Percentiles rank a stretch among this genome's conserved stretches.
Conservation (phyloP, 1,140 invertebrate genomes). For the Drosophila parabipectinata region DNA sequence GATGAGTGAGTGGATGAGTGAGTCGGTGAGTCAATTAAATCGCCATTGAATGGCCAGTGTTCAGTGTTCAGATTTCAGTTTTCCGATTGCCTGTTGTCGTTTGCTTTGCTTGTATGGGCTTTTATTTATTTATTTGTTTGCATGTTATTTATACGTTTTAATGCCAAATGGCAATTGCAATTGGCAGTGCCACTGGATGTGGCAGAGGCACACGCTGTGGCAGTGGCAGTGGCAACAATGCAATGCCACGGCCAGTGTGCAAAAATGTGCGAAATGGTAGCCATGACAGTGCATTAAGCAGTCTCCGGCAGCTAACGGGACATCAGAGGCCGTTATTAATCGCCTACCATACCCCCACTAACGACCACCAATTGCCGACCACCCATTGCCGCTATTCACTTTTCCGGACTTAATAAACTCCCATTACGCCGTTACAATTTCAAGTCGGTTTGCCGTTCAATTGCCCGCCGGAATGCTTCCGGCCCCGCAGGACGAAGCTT, state of each 20-base stretch:
- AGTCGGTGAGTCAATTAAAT: constrained; percentile 63
- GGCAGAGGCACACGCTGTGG: neutral
- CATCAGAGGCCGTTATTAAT: constrained; percentile 40
- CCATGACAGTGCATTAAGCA: constrained; percentile 72
- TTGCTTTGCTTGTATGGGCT: constrained; percentile 40
- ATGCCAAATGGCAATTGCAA: constrained; percentile 66
- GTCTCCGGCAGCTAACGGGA: constrained; percentile 34
- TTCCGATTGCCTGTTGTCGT: constrained; percentile 53
- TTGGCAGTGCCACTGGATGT: constrained; percentile 10
- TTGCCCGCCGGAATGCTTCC: constrained; percentile 40
- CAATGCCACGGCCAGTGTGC: constrained; percentile 19
- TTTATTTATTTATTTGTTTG: constrained; percentile 52
- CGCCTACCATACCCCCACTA: constrained; percentile 5
- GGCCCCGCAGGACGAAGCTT: constrained; percentile 4
- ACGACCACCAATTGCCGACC: neutral
- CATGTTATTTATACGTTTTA: constrained; percentile 72
- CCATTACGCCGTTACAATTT: constrained; percentile 52
- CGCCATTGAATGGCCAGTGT: constrained; percentile 43
- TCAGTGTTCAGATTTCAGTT: constrained; percentile 20
- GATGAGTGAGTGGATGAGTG: constrained; percentile 9
- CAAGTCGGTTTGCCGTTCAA: constrained; percentile 47
- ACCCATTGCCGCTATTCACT: constrained; percentile 8
- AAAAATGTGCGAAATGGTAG: constrained; percentile 35
- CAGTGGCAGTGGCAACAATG: constrained; percentile 31
- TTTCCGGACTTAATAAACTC: constrained; percentile 37